These are phyloP conservation scores for Rhinophrynus dorsalis DNA, from an alignment of 2,797 vertebrate species.

Conservation along the genomic window DNA sequence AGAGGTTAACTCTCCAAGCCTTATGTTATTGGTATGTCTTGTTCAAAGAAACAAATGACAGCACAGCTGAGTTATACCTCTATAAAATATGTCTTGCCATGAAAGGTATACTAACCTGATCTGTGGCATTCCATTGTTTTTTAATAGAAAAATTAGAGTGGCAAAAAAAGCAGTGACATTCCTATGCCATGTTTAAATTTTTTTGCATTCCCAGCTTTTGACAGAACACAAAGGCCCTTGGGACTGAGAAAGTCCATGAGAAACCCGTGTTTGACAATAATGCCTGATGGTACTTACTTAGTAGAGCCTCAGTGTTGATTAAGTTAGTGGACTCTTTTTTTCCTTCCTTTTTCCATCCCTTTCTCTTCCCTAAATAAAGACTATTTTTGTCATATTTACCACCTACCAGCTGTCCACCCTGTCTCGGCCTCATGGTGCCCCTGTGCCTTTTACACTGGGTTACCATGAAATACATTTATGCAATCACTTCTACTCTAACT, in stretches of 20 bases:
- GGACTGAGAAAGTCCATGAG: constrained; percentile 49
- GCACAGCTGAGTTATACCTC: neutral
- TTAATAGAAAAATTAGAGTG: constrained; percentile 5
- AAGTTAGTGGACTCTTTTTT: constrained; percentile 34
- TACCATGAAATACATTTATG: constrained; percentile 42
- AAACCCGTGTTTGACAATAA: constrained; percentile 48
- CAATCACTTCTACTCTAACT: constrained; percentile 49
- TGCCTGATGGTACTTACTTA: constrained; percentile 40
- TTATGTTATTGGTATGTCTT: neutral
- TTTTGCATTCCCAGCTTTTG: constrained; percentile 37
- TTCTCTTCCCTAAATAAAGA: neutral
- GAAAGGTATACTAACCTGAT: neutral
- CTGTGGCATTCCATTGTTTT: neutral
- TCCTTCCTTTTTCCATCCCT: constrained; percentile 38
- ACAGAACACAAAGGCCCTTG: constrained; percentile 50
- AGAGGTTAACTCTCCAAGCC: neutral
- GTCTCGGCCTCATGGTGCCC: constrained; percentile 41
- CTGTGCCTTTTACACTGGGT: constrained; percentile 50
- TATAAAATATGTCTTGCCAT: neutral
- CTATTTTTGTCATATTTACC: constrained; percentile 52
- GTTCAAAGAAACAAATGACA: neutral
- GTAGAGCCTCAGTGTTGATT: constrained; percentile 3
- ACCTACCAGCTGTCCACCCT: constrained; percentile 61
- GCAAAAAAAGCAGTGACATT: constrained; percentile 28
- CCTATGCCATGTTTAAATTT: constrained; percentile 40